Conservation (phyloP, 2,888 invertebrate species). For the Synanthedon myopaeformis region DNA sequence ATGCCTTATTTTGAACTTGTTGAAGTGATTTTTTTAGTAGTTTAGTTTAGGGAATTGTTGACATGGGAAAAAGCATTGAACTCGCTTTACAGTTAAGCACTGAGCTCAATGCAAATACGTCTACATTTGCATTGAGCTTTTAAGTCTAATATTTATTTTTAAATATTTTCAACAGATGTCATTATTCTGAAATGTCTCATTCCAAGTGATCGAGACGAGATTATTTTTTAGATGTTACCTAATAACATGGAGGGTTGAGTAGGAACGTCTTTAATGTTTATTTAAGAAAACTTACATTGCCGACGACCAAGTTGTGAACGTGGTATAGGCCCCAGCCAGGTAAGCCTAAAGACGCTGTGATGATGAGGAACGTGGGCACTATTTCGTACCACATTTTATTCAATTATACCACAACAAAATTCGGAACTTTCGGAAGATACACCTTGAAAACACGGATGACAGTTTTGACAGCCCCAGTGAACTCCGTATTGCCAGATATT, state of each 20-base stretch:
- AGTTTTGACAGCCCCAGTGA: slow-evolving; percentile 13
- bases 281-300: slow-evolving; percentile 72
- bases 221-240: slow-evolving; percentile 30
- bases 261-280: neutral
- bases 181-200: too few relatives aligned
- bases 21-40: too few relatives aligned
- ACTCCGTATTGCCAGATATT: slow-evolving; percentile 24
- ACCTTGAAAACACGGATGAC: slow-evolving; percentile 9
- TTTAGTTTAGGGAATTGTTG: too few relatives aligned
- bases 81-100: too few relatives aligned
- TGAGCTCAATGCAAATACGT: too few relatives aligned
- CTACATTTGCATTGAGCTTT: too few relatives aligned
- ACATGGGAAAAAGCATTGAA: too few relatives aligned
- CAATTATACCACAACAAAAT: slow-evolving; percentile 11
- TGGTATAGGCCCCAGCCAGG: slow-evolving; percentile 74
- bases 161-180: too few relatives aligned
- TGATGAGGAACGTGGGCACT: slow-evolving; percentile 73
- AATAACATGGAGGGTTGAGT: slow-evolving; percentile 36
- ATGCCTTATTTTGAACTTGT: too few relatives aligned
- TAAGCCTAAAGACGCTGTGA: slow-evolving; percentile 69
- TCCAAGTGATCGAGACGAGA: too few relatives aligned
- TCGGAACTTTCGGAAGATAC: slow-evolving; percentile 14
- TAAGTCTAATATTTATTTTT: too few relatives aligned
- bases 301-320: slow-evolving; percentile 70
- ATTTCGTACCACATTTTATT: slow-evolving; percentile 80